A percentile compares a stretch with the other conserved stretches of the same genome.
phyloP scores from a whole-genome alignment of 2,113 vertebrate genomes.

The Danionella cerebrum region DNA sequence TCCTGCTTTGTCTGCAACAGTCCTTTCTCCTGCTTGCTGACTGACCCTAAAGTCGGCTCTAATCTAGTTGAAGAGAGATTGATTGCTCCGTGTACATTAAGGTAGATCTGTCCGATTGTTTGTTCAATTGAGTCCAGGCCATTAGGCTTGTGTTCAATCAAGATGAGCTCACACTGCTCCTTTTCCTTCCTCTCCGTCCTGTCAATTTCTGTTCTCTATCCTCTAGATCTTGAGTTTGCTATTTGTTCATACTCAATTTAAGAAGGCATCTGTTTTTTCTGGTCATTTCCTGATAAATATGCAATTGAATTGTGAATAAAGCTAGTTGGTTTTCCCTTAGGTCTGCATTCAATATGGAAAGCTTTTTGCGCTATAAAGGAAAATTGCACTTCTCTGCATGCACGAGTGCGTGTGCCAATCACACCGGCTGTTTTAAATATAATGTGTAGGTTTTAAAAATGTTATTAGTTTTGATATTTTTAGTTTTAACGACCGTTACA shows the following conservation, averaged over 20 bases:
- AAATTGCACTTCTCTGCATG: too few relatives aligned
- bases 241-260: background rate
- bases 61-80: slow-evolving; percentile 43
- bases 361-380: too few relatives aligned
- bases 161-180: slow-evolving; percentile 18
- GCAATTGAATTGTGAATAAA: background rate
- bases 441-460: too few relatives aligned
- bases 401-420: too few relatives aligned
- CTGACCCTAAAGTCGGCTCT: slow-evolving; percentile 32
- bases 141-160: slow-evolving; percentile 39
- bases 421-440: too few relatives aligned
- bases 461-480: too few relatives aligned
- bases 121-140: slow-evolving; percentile 20
- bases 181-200: slow-evolving; percentile 3
- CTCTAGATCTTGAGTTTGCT: slow-evolving; percentile 6
- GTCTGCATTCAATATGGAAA: background rate
- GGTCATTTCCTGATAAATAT: background rate
- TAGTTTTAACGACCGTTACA: too few relatives aligned
- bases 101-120: slow-evolving; percentile 38
- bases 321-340: background rate
- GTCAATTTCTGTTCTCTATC: slow-evolving; percentile 4
- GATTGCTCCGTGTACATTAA: slow-evolving; percentile 42
- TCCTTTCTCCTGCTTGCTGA: slow-evolving; percentile 20
- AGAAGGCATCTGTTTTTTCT: background rate
- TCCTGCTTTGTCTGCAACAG: slow-evolving; percentile 21